A percentile compares a stretch with the other conserved stretches of the same genome.
phyloP scores from a whole-genome alignment of 2,113 vertebrate genomes.

The Petaurus breviceps region DNA sequence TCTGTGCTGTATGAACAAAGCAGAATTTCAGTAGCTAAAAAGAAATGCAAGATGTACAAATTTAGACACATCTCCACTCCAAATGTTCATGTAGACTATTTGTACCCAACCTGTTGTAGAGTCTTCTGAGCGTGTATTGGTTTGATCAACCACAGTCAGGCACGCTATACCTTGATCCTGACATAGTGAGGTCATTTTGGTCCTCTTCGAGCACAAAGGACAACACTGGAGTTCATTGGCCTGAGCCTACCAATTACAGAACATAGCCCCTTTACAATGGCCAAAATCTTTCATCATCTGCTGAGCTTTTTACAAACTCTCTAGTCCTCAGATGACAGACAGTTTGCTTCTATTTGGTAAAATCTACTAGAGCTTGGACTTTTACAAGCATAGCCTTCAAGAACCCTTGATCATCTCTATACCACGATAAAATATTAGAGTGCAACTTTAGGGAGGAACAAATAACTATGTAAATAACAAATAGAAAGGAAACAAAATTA shows the following conservation, averaged over 20 bases:
- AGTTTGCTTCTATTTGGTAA: neutral
- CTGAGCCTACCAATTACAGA: neutral
- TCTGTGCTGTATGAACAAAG: too few species aligned
- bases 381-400: neutral
- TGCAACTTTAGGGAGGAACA: neutral
- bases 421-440: neutral
- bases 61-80: too few species aligned
- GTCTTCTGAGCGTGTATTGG: too few species aligned
- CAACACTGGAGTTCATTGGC: neutral
- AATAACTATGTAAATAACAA: slow-evolving; percentile 52
- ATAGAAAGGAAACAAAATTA: slow-evolving; percentile 44
- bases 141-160: too few species aligned
- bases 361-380: neutral
- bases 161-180: too few species aligned
- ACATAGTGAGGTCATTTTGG: too few species aligned
- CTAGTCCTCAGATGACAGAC: neutral
- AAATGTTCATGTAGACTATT: too few species aligned
- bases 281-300: neutral
- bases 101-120: too few species aligned
- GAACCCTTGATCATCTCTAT: neutral
- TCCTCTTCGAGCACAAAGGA: too few species aligned
- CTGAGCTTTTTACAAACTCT: neutral
- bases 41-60: too few species aligned
- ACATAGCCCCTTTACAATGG: neutral
- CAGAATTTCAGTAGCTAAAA: too few species aligned